These are phyloP conservation scores for Platysteira castanea DNA, from an alignment of 2,113 vertebrate species.

Conservation along the genomic window DNA sequence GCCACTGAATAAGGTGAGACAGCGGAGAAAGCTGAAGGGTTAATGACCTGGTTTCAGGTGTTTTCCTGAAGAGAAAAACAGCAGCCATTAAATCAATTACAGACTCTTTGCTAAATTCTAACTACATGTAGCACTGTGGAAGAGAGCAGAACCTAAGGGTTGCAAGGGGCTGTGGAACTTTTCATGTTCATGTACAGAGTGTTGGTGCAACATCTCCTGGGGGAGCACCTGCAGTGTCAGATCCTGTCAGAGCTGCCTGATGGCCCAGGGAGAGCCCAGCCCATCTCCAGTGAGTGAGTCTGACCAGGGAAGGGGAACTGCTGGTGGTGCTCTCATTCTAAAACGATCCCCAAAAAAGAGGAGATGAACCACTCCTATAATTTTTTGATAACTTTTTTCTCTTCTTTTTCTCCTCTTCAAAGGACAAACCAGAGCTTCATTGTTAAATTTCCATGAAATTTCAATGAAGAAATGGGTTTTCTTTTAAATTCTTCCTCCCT, in stretches of 20 bases:
- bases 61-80: conserved; percentile 5
- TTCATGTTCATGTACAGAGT: neutral
- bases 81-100: conserved; percentile 9
- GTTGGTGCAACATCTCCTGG: neutral
- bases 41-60: neutral
- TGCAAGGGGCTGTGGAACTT: neutral
- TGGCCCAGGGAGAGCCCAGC: neutral
- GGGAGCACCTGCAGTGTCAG: neutral
- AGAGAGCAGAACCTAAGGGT: neutral
- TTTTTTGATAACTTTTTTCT: neutral
- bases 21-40: neutral
- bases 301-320: neutral
- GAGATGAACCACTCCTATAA: neutral
- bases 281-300: neutral
- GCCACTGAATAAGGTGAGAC: neutral
- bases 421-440: neutral
- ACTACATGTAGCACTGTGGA: neutral
- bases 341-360: neutral
- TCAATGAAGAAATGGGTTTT: neutral
- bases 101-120: neutral
- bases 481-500: neutral
- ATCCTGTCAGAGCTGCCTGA: neutral
- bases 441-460: neutral
- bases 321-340: neutral
- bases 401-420: neutral